A percentile compares a stretch with the other conserved stretches of the same genome.
Evolutionary conservation across 1,140 invertebrate species (phyloP).

Genomic region (Trichoplusia ni): DNA sequence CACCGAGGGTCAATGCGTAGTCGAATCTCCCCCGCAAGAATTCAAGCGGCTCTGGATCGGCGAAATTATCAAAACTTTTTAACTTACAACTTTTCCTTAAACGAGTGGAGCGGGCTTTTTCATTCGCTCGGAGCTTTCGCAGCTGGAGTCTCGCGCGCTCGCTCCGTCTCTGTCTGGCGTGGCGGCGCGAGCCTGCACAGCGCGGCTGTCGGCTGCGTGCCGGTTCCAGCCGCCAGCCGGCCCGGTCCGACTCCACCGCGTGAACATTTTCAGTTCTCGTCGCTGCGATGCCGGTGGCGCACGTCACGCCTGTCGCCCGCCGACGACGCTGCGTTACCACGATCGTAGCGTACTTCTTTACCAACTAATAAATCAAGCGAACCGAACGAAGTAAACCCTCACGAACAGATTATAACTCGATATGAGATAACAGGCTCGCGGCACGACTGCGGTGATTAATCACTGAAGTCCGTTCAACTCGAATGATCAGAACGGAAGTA

Average conservation of each 20-base stretch:
- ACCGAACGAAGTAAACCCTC: slow-evolving; percentile 64
- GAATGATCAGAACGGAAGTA: slow-evolving; percentile 58
- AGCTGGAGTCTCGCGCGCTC: slow-evolving; percentile 36
- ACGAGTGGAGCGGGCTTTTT: slow-evolving; percentile 59
- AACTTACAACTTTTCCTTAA: slow-evolving; percentile 77
- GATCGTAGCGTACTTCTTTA: slow-evolving; percentile 65
- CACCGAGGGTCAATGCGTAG: slow-evolving; percentile 69
- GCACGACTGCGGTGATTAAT: slow-evolving; percentile 65
- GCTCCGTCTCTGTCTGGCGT: slow-evolving; percentile 58
- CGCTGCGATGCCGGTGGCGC: slow-evolving; percentile 65
- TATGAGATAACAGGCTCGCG: slow-evolving; percentile 68
- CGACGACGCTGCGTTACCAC: slow-evolving; percentile 53
- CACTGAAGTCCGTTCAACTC: slow-evolving; percentile 63
- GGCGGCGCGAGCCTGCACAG: slow-evolving; percentile 44
- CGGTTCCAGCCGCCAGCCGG: slow-evolving; percentile 45
- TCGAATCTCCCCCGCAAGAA: slow-evolving; percentile 67
- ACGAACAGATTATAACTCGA: slow-evolving; percentile 70
- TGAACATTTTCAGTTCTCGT: slow-evolving; percentile 62
- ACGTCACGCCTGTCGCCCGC: slow-evolving; percentile 52
- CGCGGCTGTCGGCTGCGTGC: slow-evolving; percentile 56
- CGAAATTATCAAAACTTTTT: slow-evolving; percentile 80
- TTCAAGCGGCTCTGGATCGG: slow-evolving; percentile 64
- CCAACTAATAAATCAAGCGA: slow-evolving; percentile 70
- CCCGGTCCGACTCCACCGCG: slow-evolving; percentile 48
- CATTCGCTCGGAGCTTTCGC: slow-evolving; percentile 53